phyloP scores from a whole-genome alignment of 1,140 invertebrate species.

The Hestina assimilis region DNA sequence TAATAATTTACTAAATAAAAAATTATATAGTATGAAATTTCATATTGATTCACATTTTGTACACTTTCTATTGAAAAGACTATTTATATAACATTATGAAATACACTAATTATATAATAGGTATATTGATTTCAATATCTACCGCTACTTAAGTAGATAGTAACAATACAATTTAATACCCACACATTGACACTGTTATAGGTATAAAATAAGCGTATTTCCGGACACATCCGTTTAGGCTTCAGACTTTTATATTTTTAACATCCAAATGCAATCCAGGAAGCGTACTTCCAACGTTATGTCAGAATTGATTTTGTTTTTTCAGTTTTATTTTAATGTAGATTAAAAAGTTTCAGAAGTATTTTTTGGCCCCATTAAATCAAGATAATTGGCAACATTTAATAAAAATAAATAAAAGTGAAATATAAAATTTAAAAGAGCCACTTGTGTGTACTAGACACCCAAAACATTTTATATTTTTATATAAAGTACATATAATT shows the following conservation, averaged over 20 bases:
- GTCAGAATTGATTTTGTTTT: conserved; percentile 12
- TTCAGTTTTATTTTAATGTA: background rate
- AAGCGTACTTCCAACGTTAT: conserved; percentile 7
- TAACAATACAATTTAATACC: conserved; percentile 57
- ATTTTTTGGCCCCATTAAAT: conserved; percentile 6
- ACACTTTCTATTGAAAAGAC: too few species aligned
- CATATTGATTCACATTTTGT: too few species aligned
- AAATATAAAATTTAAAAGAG: background rate
- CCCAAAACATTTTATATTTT: background rate
- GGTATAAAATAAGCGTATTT: conserved; percentile 77
- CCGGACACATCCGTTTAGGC: conserved; percentile 62
- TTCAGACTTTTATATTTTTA: conserved; percentile 53
- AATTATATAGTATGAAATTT: too few species aligned
- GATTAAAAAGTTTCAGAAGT: background rate
- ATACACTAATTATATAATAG: conserved; percentile 25
- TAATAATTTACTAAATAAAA: too few species aligned
- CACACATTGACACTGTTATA: conserved; percentile 67
- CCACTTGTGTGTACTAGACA: background rate
- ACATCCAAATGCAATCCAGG: conserved; percentile 25
- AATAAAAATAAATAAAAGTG: background rate
- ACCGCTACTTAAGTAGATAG: conserved; percentile 60
- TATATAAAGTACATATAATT: background rate
- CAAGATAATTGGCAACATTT: background rate
- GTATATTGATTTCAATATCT: conserved; percentile 28
- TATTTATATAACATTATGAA: conserved; percentile 26